Conservation (phyloP, 2,797 vertebrate species). For the Pseudochirops corinnae region DNA sequence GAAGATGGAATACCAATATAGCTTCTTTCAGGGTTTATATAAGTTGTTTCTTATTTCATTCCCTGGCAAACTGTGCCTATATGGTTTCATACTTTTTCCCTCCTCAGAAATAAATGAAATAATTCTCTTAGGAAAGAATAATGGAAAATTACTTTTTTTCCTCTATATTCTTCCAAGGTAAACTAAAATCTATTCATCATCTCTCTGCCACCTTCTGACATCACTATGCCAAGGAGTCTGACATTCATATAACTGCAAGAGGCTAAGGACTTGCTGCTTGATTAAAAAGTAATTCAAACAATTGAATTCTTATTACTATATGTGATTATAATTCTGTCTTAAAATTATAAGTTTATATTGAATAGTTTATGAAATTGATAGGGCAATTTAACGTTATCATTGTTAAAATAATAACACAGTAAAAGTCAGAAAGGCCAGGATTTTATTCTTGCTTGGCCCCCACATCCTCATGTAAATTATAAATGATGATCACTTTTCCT, state of each 20-base stretch:
- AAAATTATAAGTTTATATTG: not conserved
- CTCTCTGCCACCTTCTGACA: slow-evolving; percentile 2
- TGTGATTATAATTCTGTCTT: not conserved
- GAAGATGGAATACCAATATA: slow-evolving; percentile 14
- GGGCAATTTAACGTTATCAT: not conserved
- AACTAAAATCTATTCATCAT: not conserved
- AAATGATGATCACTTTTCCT: not conserved
- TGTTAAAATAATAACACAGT: not conserved
- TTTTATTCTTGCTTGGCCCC: not conserved
- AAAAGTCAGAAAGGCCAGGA: not conserved
- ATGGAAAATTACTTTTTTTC: not conserved
- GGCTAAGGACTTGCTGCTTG: not conserved
- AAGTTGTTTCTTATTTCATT: slow-evolving; percentile 15
- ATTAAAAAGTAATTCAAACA: not conserved
- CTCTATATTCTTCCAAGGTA: slow-evolving; percentile 13
- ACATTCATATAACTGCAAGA: not conserved
- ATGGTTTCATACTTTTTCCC: not conserved
- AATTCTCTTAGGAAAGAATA: slow-evolving; percentile 9
- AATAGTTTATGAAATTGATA: not conserved
- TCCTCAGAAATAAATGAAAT: slow-evolving; percentile 33
- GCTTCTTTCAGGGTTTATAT: slow-evolving; percentile 33
- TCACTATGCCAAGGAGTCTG: not conserved
- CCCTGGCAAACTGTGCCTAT: slow-evolving; percentile 28
- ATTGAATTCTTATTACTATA: not conserved
- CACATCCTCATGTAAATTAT: not conserved